phyloP scores from a whole-genome alignment of 2,888 invertebrate species.

The Caenorhabditis japonica region DNA sequence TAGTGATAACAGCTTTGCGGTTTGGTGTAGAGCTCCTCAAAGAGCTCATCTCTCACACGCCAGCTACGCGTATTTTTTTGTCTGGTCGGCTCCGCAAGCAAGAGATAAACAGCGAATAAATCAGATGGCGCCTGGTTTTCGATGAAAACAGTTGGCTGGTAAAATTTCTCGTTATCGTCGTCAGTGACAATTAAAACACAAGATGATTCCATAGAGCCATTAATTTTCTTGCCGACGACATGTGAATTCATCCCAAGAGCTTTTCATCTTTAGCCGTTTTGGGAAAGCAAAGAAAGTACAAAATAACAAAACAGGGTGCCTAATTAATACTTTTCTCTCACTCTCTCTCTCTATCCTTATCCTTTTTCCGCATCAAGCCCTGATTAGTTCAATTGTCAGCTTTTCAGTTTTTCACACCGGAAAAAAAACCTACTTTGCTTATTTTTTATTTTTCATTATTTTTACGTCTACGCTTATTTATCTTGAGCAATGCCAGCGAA shows the following conservation, averaged over 20 bases:
- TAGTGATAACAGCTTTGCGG: conserved; percentile 23
- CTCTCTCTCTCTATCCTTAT: too few relatives aligned
- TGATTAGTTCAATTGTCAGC: conserved; percentile 45
- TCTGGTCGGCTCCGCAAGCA: conserved; percentile 6
- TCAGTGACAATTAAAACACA: conserved; percentile 24
- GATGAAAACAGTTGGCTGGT: conserved; percentile 44
- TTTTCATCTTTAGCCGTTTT: too few relatives aligned
- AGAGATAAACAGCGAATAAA: conserved; percentile 45
- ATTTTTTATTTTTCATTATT: background rate
- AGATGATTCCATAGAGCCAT: background rate
- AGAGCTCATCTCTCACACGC: conserved; percentile 3
- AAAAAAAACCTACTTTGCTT: background rate
- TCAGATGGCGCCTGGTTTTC: conserved; percentile 23
- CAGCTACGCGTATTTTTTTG: background rate
- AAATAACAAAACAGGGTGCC: too few relatives aligned
- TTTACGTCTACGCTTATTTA: too few relatives aligned
- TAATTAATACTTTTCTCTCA: too few relatives aligned
- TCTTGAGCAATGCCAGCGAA: too few relatives aligned
- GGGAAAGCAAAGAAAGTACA: too few relatives aligned
- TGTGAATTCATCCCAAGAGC: too few relatives aligned
- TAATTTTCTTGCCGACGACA: too few relatives aligned
- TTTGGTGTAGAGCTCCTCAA: background rate
- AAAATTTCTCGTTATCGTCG: background rate
- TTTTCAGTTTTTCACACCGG: conserved; percentile 1
- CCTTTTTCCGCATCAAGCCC: too few relatives aligned